Conservation (phyloP, 1,140 invertebrate species). For the Bombus balteatus region DNA sequence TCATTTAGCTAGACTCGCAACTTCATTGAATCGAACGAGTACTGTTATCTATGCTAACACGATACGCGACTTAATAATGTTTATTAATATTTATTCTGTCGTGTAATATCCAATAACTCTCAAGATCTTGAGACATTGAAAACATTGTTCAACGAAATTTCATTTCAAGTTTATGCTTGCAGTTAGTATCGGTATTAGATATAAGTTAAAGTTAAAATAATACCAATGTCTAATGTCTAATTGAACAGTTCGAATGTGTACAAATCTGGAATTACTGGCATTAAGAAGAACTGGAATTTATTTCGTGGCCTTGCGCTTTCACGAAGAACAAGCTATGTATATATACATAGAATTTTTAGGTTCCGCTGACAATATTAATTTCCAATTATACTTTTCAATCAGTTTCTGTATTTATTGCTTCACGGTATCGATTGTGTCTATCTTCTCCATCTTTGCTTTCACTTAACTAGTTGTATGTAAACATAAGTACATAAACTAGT, state of each 20-base stretch:
- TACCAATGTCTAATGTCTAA: too few species aligned
- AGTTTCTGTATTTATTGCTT: not conserved
- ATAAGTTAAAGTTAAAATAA: too few species aligned
- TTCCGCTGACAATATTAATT: not conserved
- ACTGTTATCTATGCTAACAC: not conserved
- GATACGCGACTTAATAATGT: rapidly evolving
- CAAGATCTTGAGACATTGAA: not conserved
- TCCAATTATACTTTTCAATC: not conserved
- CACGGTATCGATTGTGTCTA: not conserved
- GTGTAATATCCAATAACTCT: not conserved
- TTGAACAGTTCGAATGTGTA: not conserved
- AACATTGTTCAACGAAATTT: not conserved
- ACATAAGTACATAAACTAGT: too few species aligned
- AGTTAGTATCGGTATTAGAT: not conserved
- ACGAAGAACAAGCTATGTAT: not conserved
- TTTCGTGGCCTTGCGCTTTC: constrained; percentile 21
- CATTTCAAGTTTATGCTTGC: not conserved
- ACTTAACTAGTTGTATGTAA: too few species aligned
- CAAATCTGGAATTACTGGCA: not conserved
- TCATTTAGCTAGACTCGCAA: not conserved
- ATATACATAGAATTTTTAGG: not conserved
- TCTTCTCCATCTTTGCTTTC: too few species aligned
- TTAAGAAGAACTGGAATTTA: not conserved
- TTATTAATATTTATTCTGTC: not conserved
- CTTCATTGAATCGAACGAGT: not conserved